Evolutionary conservation across 2,797 vertebrate species (phyloP).

Genomic region (Coranthus polyacanthus): DNA sequence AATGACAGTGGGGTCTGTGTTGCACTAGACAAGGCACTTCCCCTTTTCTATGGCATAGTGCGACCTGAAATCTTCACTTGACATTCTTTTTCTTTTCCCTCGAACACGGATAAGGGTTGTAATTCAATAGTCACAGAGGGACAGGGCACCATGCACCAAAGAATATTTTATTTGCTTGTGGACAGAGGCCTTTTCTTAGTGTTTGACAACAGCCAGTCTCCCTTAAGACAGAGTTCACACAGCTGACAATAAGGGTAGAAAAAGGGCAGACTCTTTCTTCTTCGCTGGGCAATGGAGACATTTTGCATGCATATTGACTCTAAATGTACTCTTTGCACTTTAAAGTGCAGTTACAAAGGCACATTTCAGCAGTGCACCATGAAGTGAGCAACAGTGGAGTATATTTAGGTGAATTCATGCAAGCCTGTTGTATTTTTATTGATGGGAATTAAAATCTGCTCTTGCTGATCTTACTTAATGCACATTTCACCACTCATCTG

Average conservation of each 20-base stretch:
- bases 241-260: constrained; percentile 40
- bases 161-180: constrained; percentile 64
- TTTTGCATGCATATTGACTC: constrained; percentile 41
- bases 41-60: constrained; percentile 64
- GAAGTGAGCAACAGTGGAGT: constrained; percentile 14
- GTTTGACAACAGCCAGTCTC: constrained; percentile 63
- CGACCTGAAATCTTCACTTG: constrained; percentile 74
- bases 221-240: constrained; percentile 54
- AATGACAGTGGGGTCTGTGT: constrained; percentile 74
- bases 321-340: constrained; percentile 46
- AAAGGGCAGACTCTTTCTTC: constrained; percentile 37
- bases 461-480: background rate
- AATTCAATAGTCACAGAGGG: constrained; percentile 78
- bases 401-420: constrained; percentile 8
- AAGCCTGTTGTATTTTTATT: constrained; percentile 12
- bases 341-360: constrained; percentile 23
- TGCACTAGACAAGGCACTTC: constrained; percentile 55
- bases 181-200: constrained; percentile 65
- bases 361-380: constrained; percentile 1
- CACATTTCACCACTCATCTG: too few relatives aligned
- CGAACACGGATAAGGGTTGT: constrained; percentile 64
- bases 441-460: background rate
- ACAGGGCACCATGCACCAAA: constrained; percentile 55
- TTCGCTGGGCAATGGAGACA: constrained; percentile 8
- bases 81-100: constrained; percentile 66